A percentile compares a stretch with the other conserved stretches of the same genome.
These are phyloP conservation scores for Norana najaformis DNA, from an alignment of 2,888 invertebrate species.

Conservation along the genomic window DNA sequence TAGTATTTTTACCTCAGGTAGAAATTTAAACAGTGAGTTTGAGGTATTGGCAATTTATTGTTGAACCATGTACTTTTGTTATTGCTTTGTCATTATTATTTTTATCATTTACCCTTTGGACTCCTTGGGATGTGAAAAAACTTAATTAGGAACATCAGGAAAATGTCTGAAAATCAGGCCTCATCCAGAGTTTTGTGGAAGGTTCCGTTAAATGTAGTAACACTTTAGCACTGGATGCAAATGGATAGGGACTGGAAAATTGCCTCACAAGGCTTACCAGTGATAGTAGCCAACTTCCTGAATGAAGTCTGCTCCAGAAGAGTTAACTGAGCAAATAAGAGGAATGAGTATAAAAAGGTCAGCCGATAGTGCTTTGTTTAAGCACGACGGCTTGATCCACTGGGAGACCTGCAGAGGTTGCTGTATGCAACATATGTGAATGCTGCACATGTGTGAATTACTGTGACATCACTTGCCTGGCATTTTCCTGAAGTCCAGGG, in stretches of 20 bases:
- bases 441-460: neutral
- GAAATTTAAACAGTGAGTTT: neutral
- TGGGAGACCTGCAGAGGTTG: neutral
- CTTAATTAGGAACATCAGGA: too few species aligned
- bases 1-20: neutral
- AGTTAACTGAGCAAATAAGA: neutral
- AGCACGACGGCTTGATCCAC: neutral
- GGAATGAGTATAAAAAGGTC: neutral
- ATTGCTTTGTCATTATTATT: slow-evolving; percentile 4
- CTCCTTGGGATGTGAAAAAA: too few species aligned
- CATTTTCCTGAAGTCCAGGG: neutral
- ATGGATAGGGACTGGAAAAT: neutral
- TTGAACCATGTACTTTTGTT: neutral
- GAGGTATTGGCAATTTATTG: too few species aligned
- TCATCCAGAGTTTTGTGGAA: neutral
- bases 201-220: neutral
- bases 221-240: neutral
- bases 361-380: neutral
- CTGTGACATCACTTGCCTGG: neutral
- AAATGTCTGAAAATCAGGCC: neutral
- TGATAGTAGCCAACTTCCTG: neutral
- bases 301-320: neutral
- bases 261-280: neutral
- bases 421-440: neutral
- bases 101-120: too few species aligned